Evolutionary conservation across 1,140 invertebrate genomes (phyloP), one percentile per base, ranked within the genome.

Genomic region (Drosophila melanica): DNA sequence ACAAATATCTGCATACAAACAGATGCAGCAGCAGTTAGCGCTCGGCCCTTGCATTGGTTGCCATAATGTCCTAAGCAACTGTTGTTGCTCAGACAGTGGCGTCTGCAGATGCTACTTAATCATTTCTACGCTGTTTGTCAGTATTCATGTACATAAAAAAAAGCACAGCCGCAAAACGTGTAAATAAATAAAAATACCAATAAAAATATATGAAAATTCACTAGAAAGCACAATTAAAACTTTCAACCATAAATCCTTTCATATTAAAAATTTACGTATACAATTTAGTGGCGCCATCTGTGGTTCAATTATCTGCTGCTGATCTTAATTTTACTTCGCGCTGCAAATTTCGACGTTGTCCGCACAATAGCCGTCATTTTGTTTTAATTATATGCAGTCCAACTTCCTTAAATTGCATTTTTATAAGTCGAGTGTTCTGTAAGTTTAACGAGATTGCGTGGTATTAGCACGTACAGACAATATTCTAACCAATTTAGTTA

Each of bases 1-100:
- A 65, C 63, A 51, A 51, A 59, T 58, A 51, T 27, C 42, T 66
- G 35, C 45, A 45, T 50, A 71, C 45, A 57, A 58, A 51, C 33
- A 27, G 41, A 27, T 55, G 70, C 57, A 69, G 42, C 58, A 57
- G 55, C 57, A 62, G 71, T 65, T 39, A 59, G 30, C 66, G 48
- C 53, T 74, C 57, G 57, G 45, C 55, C 48, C 63, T 27, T 65
- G 37, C 57, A 65, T 74, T 75, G 67, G 63, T 55, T 54, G 70
- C 70, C 69, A 57, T 47, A 45, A 67, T 58, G 39, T 35, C 68
- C 68, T 50, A 30, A 37, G 35, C 37, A 59, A 48, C 57, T 77
- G 73, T 71, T 77, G 73, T 58, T 59, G 69, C 50, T 33, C 64
- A 59, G 64, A 48, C 64, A 41, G 64, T 54, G 44, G 54, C 64